Conservation (phyloP, 2,888 invertebrate species). For the Isoperla grammatica region DNA sequence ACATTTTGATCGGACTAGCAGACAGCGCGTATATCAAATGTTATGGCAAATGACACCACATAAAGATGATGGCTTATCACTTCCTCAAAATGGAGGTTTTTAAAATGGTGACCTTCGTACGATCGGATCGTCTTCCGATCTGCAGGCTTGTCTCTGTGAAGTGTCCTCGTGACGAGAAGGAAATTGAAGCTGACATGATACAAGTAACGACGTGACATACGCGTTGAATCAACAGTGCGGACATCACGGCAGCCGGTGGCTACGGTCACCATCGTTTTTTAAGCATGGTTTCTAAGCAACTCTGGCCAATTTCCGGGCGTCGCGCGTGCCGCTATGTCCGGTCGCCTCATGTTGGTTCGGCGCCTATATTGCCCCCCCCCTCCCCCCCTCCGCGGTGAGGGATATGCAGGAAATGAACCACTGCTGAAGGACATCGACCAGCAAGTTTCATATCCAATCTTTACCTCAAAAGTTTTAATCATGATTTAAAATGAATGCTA, state of each 20-base stretch:
- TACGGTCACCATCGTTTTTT: too few relatives aligned
- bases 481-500: not conserved
- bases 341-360: conserved; percentile 4
- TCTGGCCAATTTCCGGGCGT: conserved; percentile 24
- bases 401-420: conserved; percentile 20
- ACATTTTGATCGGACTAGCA: not conserved
- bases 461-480: not conserved
- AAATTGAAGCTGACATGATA: not conserved
- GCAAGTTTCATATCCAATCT: conserved; percentile 16
- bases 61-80: too few relatives aligned
- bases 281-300: conserved; percentile 7
- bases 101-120: too few relatives aligned
- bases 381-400: not conserved
- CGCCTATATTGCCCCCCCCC: not conserved
- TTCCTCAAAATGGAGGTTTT: too few relatives aligned
- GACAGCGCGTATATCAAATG: not conserved
- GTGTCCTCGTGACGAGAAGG: not conserved
- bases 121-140: too few relatives aligned
- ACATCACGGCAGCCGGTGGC: too few relatives aligned
- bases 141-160: too few relatives aligned
- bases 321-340: conserved; percentile 21
- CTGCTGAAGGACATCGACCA: conserved; percentile 1
- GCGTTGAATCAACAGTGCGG: too few relatives aligned
- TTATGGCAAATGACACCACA: not conserved
- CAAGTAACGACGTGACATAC: too few relatives aligned